Evolutionary conservation across 2,797 vertebrate genomes (phyloP).

Genomic region (Okamejei kenojei): DNA sequence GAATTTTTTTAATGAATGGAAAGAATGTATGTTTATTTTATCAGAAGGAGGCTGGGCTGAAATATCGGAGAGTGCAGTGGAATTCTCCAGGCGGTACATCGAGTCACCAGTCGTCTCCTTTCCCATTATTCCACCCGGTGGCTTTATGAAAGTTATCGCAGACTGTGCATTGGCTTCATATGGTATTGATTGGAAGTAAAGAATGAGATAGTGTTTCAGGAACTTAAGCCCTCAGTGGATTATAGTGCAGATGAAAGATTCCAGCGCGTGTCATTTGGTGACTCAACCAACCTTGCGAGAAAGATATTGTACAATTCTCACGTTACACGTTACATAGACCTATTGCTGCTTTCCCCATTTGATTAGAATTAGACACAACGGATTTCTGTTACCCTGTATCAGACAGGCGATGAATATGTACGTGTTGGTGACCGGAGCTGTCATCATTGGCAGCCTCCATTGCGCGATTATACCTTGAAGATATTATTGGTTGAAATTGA

Average conservation of each 20-base stretch:
- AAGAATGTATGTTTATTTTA: constrained; percentile 19
- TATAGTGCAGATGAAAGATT: constrained; percentile 16
- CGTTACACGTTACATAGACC: constrained; percentile 24
- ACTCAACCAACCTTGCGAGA: constrained; percentile 33
- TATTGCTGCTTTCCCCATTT: constrained; percentile 27
- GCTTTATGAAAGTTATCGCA: constrained; percentile 28
- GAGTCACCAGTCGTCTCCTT: constrained; percentile 16
- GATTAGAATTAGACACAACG: constrained; percentile 34
- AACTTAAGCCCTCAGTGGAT: constrained; percentile 26
- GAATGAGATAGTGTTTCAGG: constrained; percentile 20
- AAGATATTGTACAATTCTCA: constrained; percentile 36
- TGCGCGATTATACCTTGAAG: background rate
- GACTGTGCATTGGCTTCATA: constrained; percentile 27
- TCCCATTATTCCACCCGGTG: constrained; percentile 24
- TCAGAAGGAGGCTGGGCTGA: background rate
- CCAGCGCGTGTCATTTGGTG: constrained; percentile 15
- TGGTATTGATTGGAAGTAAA: constrained; percentile 26
- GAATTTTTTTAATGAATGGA: background rate
- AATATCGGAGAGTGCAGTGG: background rate
- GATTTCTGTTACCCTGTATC: constrained; percentile 24
- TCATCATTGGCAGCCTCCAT: background rate
- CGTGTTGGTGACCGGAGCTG: background rate
- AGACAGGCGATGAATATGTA: constrained; percentile 26
- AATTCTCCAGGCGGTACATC: background rate
- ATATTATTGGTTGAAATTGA: constrained; percentile 31